Percentiles rank a stretch among this genome's conserved stretches.
These are phyloP conservation scores for Pygocentrus nattereri DNA, from an alignment of 2,797 vertebrate species.

Conservation along the genomic window DNA sequence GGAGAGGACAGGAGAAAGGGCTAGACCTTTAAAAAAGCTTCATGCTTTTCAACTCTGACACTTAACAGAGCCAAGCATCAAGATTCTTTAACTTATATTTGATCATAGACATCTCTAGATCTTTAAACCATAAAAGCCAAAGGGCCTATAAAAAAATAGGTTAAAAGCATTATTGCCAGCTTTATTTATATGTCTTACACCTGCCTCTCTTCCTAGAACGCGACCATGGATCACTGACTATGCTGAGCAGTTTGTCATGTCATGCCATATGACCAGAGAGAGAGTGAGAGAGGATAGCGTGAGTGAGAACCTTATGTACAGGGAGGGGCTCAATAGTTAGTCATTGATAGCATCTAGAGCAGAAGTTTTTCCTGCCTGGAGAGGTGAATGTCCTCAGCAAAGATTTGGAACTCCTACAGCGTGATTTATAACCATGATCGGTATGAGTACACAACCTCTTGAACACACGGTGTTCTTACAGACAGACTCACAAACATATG, in stretches of 20 bases:
- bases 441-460: conserved; percentile 12
- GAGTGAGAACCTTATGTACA: conserved; percentile 67
- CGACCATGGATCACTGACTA: too few species aligned
- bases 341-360: conserved; percentile 72
- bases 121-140: too few species aligned
- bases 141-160: too few species aligned
- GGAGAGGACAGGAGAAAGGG: neutral
- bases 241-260: too few species aligned
- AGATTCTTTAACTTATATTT: neutral
- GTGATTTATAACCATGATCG: conserved; percentile 22
- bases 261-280: conserved; percentile 47
- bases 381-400: conserved; percentile 52
- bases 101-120: neutral
- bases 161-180: neutral
- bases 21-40: neutral
- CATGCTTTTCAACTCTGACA: neutral
- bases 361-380: conserved; percentile 52
- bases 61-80: neutral
- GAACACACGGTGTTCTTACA: conserved; percentile 6
- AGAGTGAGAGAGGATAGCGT: conserved; percentile 67
- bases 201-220: too few species aligned
- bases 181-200: too few species aligned
- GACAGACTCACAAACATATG: neutral
- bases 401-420: conserved; percentile 11
- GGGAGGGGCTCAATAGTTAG: conserved; percentile 69